Conservation (phyloP, 1,140 invertebrate species). For the Drosophila parvula region DNA sequence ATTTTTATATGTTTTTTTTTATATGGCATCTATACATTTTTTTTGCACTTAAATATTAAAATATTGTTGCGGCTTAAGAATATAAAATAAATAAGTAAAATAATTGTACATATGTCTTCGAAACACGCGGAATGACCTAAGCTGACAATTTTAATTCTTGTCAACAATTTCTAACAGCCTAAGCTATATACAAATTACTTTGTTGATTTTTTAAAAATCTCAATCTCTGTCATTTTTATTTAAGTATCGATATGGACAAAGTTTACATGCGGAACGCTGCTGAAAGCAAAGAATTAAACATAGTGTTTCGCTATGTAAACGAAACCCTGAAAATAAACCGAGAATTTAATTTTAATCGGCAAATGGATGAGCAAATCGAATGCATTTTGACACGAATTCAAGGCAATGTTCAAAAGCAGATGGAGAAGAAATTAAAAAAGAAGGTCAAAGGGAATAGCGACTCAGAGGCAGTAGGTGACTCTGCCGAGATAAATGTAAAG, state of each 20-base stretch:
- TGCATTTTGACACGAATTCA: conserved; percentile 86
- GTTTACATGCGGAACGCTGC: conserved; percentile 85
- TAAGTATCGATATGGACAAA: conserved; percentile 84
- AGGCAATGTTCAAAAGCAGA: conserved; percentile 86
- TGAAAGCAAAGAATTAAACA: conserved; percentile 82
- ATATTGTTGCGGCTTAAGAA: too few relatives aligned
- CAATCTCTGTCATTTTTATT: neutral
- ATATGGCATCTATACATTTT: too few relatives aligned
- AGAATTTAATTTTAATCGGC: conserved; percentile 89
- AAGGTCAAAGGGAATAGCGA: neutral
- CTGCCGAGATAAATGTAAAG: conserved; percentile 45
- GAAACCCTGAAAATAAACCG: conserved; percentile 84
- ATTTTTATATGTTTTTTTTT: too few relatives aligned
- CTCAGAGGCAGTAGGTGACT: neutral
- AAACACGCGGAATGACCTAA: neutral
- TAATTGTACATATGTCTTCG: neutral
- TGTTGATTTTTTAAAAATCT: neutral
- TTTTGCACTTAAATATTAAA: neutral
- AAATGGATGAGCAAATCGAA: conserved; percentile 86
- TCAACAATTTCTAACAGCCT: neutral
- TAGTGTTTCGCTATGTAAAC: conserved; percentile 85
- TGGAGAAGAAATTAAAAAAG: conserved; percentile 83
- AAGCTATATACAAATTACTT: neutral
- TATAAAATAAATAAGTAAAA: too few relatives aligned
- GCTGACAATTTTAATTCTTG: neutral